Base-by-base conservation (phyloP, 2,888 invertebrate species). In the Platypus cylindrus region DNA sequence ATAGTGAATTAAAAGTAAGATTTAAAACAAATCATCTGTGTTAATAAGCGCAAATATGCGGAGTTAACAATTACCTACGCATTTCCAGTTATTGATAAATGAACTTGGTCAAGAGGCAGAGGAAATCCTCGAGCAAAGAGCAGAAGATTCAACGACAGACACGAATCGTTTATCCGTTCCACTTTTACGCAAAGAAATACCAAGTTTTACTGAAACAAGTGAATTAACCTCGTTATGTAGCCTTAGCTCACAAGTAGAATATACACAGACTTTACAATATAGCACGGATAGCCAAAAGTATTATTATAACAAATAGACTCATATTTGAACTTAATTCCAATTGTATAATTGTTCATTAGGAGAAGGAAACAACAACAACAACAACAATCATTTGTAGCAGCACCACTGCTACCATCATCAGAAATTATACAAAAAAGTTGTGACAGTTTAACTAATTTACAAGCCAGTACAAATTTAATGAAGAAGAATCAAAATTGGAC, bases 191-290 rank as follows among this genome's bases (percentile, higher is more conserved):
- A 70, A 67, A 45, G 73, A 73, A 28, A 66, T 68, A 14, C 67
- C 72, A 16, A 73, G 73, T 38, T 72, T 71, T 44, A 71, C 65
- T 64, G 79, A 79, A 62, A 77, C 77, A 11, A 78, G 77, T 43
- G 79, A 79, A 49, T 68, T 79, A 33, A 80, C 79, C 5, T 78
- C 78, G 1, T 67, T 79, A 20, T 78, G 78, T 56, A 79, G 78
- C 46, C 65, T 78, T 3, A 78, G 77, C 40, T 68, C 69, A 1
- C 68, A 67, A 43, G 36, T 40, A 2, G 68, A 69, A 33, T 65
- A 66, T 23, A 61, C 65, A 8, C n/a, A n/a, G n/a, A 67, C 68
- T 16, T 58, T 70, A 44, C 68, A 68, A 43, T 67, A 65, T 46
- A 32, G 25, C 13, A 63, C 65, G 3, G 70, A 69, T 44, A 70